Evolutionary conservation across 2,797 vertebrate species (phyloP), one percentile per base, ranked within the genome.

Genomic region (Poeciliopsis infans): DNA sequence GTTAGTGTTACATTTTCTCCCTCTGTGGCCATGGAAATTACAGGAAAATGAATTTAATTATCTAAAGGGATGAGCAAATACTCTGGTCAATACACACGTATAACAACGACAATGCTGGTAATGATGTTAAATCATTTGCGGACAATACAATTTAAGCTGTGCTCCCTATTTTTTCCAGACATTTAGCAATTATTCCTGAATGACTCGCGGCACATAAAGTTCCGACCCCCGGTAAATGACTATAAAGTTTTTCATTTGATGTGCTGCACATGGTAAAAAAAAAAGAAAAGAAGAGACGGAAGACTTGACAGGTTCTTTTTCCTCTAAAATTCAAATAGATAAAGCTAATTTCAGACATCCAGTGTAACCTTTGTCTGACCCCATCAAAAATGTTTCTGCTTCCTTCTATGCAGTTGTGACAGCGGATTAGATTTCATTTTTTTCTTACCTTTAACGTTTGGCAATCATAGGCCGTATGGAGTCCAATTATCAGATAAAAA

Each of bases 401-500:
- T 64, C 20, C 8, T 64, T 64, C 31, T 20, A 3, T 20, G 28
- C 7, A 36, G 59, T 33, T 64, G 59, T 64, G 59, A 64, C 59
- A 36, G 16, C 31, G 33, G 18, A 20, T 64, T 31, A 20, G 59
- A 36, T 36, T 64, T 7, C 1, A 3, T 18, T 20, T 33, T n/a
- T 36, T 64, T 36, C 25, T n/a, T 20, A 64, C 59, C 7, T 20
- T 64, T 64, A 64, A 64, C 7, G 33, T 64, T 36, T 0, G 6
- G 6, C 16, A 36, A 64, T 64, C 7, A 10, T 36, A 20, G 11
- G 16, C 31, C 4, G 16, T 6, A 64, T 36, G 31, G 2, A 64
- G 59, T 64, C 16, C 3, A 64, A 64, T 64, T 64, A 64, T 64
- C 59, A 64, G 59, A 33, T 33, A 61, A 33, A 61, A 61, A 61